Evolutionary conservation across 1,140 invertebrate species (phyloP), one percentile per base, ranked within the genome.

Genomic region (Drosophila lacertosa): DNA sequence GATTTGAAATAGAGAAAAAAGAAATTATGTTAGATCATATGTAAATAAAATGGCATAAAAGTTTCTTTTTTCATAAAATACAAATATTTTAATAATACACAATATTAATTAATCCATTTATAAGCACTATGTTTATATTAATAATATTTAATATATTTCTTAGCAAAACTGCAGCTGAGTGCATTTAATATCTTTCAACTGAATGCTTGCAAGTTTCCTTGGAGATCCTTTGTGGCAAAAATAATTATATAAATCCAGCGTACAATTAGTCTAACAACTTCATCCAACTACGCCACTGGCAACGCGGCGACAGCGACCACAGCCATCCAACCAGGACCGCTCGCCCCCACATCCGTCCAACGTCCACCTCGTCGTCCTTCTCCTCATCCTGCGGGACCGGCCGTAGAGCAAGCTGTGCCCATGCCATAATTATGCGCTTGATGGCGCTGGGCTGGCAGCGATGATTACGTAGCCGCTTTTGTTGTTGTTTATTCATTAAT

Each of bases 401-500:
- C 26, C 50, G 13, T 4, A 37, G 62, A 29, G 16, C 42, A 35
- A 22, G 39, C 42, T 35, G 35, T 39, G 20, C 50, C 60, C 74
- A 71, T 74, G 68, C 59, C 48, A 81, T 86, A 84, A 84, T 84
- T 84, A 84, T 84, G 67, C 77, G 82, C 77, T 84, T 86, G 67
- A 86, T 84, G 81, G 81, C 81, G 73, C 77, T 84, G 59, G 66
- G 42, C 50, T 77, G 60, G 75, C 81, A 84, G 80, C 82, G 82
- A 88, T 84, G 77, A 84, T 84, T 84, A 84, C 82, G 77, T 65
- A 65, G 73, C 68, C 74, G 73, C 65, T 45, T 58, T 57, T 69
- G 66, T 70, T 88, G 73, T 77, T 84, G 68, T 86, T 88, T 84
- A 82, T 88, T 86, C 81, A 84, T 84, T 84, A 84, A 84, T 88